Base-by-base conservation (phyloP, 2,888 invertebrate genomes). In the Apeira syringaria region DNA sequence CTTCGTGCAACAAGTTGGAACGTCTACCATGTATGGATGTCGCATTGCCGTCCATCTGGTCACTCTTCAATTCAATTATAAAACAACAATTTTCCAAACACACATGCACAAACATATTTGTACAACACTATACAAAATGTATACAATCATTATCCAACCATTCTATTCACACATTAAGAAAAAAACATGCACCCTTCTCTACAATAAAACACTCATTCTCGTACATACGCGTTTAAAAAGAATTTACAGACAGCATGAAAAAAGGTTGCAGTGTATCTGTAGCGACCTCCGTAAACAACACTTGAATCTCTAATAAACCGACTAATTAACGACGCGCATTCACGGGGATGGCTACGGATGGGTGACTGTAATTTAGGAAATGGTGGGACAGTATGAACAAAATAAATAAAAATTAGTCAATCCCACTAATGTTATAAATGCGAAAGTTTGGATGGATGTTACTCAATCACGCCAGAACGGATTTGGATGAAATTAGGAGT, bases 241-340 rank as follows among this genome's bases (percentile, higher is more conserved):
- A 50, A 36, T 41, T 46, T 18, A 27, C 35, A 17, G n/a, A 43
- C 18, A 33, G 6, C 10, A 36, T n/a, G 15, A 40, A 47, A 26
- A 34, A 32, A 33, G 15, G 24, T 27, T 8, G 24, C 31, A 41
- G 26, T 35, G 34, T 40, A 35, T 42, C 40, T 45, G 49, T 36
- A 44, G 52, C 50, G 18, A 51, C 53, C 51, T 55, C 45, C 24
- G 55, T 50, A 55, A 56, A 56, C 53, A 47, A 66, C 71, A 69
- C 77, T 84, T 74, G 75, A 77, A 74, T 74, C 70, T 59, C 74
- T 77, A 83, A 81, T 82, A 84, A 79, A 75, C 79, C 74, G 74
- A 71, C 83, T 84, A 85, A 85, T 85, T 85, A 84, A 81, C 78
- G 75, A 70, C 68, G 65, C 64, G 72, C 68, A 75, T 78, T 80